Conservation (phyloP, 2,797 vertebrate species). For the Philypnodon macrostomus region DNA sequence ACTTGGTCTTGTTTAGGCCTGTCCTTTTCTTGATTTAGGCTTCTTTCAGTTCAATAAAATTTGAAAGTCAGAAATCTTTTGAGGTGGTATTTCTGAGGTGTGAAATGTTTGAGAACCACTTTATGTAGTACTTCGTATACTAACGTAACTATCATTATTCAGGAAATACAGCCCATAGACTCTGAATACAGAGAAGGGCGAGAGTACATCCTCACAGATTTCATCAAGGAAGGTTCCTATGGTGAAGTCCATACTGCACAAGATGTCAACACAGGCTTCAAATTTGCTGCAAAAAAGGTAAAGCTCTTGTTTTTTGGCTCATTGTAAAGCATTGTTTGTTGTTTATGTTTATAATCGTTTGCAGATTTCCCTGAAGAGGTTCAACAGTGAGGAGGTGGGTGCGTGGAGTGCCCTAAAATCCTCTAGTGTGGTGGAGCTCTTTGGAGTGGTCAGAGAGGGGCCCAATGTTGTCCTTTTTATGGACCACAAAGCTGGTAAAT, state of each 20-base stretch:
- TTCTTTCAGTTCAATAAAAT: too few species aligned
- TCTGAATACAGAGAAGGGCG: slow-evolving; percentile 89
- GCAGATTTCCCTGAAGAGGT: slow-evolving; percentile 84
- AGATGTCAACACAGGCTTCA: slow-evolving; percentile 88
- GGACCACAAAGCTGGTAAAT: slow-evolving; percentile 88
- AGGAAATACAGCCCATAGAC: slow-evolving; percentile 88
- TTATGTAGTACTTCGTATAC: too few species aligned
- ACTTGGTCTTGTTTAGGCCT: too few species aligned
- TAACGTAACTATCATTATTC: slow-evolving; percentile 17
- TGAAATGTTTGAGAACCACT: too few species aligned
- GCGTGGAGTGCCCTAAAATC: slow-evolving; percentile 85
- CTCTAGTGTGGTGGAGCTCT: slow-evolving; percentile 87
- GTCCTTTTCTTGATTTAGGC: too few species aligned
- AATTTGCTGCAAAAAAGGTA: slow-evolving; percentile 95
- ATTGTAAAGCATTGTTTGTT: slow-evolving; percentile 7
- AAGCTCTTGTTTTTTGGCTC: background rate
- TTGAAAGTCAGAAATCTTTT: too few species aligned
- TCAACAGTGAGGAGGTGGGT: slow-evolving; percentile 89
- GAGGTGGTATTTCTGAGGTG: too few species aligned
- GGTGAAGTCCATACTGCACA: slow-evolving; percentile 88
- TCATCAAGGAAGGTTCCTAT: slow-evolving; percentile 87
- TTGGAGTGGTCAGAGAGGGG: slow-evolving; percentile 91
- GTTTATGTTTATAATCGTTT: background rate
- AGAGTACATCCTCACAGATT: slow-evolving; percentile 80
- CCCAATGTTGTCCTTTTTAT: slow-evolving; percentile 88